Conservation (phyloP, 2,113 vertebrate species). For the Polyodon spathula region DNA sequence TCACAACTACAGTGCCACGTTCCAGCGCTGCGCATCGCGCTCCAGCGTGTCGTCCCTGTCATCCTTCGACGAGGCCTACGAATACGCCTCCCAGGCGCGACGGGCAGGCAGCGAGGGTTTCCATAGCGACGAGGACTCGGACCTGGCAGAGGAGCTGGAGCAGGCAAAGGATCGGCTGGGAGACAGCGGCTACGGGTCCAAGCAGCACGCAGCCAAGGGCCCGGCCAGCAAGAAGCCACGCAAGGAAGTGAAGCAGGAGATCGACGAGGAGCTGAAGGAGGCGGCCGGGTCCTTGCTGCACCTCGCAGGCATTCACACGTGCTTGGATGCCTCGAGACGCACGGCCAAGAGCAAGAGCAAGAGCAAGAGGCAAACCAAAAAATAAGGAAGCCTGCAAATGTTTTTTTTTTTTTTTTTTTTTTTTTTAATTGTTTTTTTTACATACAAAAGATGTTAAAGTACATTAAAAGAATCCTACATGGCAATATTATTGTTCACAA, state of each 20-base stretch:
- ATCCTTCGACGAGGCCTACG: slow-evolving; percentile 75
- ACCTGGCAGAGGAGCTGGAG: slow-evolving; percentile 60
- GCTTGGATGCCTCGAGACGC: slow-evolving; percentile 79
- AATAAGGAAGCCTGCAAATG: slow-evolving; percentile 54
- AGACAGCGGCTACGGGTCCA: slow-evolving; percentile 60
- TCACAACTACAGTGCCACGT: slow-evolving; percentile 85
- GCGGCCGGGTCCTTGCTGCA: slow-evolving; percentile 94
- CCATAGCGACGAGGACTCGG: slow-evolving; percentile 85
- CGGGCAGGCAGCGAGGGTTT: slow-evolving; percentile 83
- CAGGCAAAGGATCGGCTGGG: slow-evolving; percentile 15
- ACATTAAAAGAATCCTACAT: slow-evolving; percentile 51
- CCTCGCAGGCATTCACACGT: slow-evolving; percentile 86
- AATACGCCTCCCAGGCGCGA: slow-evolving; percentile 60
- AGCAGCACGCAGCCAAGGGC: slow-evolving; percentile 48
- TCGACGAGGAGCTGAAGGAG: slow-evolving; percentile 95
- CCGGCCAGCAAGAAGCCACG: slow-evolving; percentile 58
- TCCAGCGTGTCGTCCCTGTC: slow-evolving; percentile 71
- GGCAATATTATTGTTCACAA: slow-evolving; percentile 79
- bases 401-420: slow-evolving; percentile 49
- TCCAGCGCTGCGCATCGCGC: slow-evolving; percentile 76
- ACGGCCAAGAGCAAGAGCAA: slow-evolving; percentile 69
- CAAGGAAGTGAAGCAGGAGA: slow-evolving; percentile 70
- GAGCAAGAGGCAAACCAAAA: slow-evolving; percentile 83
- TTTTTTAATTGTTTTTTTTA: slow-evolving; percentile 55
- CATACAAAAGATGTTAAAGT: slow-evolving; percentile 43